phyloP scores from a whole-genome alignment of 2,113 vertebrate species.

The Butastur rufipennis region DNA sequence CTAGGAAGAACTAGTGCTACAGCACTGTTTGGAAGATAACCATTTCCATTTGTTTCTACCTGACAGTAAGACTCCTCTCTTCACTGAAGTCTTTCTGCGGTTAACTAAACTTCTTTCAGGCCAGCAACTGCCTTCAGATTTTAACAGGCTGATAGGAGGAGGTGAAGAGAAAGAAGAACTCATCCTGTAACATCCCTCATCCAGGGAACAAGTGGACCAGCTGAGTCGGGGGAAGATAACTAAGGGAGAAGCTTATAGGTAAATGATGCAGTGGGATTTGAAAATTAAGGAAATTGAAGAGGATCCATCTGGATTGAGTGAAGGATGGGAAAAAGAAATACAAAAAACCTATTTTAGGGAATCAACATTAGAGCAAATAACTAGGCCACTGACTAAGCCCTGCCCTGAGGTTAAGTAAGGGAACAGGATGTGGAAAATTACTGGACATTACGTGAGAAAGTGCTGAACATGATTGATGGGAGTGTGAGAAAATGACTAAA shows the following conservation, averaged over 20 bases:
- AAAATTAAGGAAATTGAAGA: neutral
- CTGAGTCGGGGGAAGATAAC: neutral
- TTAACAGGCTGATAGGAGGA: neutral
- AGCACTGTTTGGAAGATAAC: neutral
- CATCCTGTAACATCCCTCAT: neutral
- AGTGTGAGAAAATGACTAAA: neutral
- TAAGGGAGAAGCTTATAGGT: neutral
- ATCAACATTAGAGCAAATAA: neutral
- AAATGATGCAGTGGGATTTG: neutral
- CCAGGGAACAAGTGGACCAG: neutral
- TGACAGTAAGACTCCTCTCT: neutral
- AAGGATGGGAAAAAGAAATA: neutral
- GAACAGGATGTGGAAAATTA: neutral
- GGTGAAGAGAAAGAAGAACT: neutral
- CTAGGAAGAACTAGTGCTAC: neutral
- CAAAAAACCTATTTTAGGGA: neutral
- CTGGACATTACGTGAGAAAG: neutral
- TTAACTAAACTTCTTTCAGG: neutral
- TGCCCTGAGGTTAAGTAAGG: neutral
- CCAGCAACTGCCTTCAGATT: neutral
- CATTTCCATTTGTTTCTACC: neutral
- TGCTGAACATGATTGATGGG: neutral
- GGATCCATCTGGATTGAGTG: neutral
- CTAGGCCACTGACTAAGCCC: neutral
- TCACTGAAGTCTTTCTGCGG: neutral